Evolutionary conservation across 1,140 invertebrate species (phyloP).

Genomic region (Zaprionus ghesquierei): DNA sequence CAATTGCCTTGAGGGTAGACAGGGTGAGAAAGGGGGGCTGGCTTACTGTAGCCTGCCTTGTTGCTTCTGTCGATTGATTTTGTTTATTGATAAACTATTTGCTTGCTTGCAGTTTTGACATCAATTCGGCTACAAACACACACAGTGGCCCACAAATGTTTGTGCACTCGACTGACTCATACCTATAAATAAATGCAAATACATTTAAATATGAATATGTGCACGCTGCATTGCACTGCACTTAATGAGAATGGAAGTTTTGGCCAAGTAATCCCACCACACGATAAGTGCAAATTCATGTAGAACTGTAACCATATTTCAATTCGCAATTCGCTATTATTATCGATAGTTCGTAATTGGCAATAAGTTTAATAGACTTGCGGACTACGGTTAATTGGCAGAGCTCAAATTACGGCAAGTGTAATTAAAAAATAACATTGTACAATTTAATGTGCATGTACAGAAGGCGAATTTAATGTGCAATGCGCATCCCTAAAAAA

Average conservation of each 20-base stretch:
- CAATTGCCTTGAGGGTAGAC: not conserved
- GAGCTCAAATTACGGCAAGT: constrained; percentile 1
- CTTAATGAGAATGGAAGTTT: constrained; percentile 58
- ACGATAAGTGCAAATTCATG: constrained; percentile 42
- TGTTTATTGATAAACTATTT: constrained; percentile 50
- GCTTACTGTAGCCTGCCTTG: not conserved
- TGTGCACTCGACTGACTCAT: not conserved
- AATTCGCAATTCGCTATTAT: constrained; percentile 67
- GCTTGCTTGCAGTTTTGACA: constrained; percentile 33
- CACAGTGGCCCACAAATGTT: not conserved
- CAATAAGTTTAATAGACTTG: constrained; percentile 41
- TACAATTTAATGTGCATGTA: not conserved
- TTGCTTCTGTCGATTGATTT: constrained; percentile 49
- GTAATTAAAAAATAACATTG: constrained; percentile 2
- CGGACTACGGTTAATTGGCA: constrained; percentile 33
- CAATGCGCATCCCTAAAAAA: not conserved
- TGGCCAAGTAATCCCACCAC: constrained; percentile 54
- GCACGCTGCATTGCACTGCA: constrained; percentile 14
- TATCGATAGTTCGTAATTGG: constrained; percentile 54
- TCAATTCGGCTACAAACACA: not conserved
- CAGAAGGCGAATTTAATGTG: not conserved
- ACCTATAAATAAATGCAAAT: constrained; percentile 11
- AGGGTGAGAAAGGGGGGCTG: not conserved
- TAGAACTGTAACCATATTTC: constrained; percentile 57
- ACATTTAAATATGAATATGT: not conserved